phyloP scores from a whole-genome alignment of 1,140 invertebrate genomes.

The Heterodera carotae region DNA sequence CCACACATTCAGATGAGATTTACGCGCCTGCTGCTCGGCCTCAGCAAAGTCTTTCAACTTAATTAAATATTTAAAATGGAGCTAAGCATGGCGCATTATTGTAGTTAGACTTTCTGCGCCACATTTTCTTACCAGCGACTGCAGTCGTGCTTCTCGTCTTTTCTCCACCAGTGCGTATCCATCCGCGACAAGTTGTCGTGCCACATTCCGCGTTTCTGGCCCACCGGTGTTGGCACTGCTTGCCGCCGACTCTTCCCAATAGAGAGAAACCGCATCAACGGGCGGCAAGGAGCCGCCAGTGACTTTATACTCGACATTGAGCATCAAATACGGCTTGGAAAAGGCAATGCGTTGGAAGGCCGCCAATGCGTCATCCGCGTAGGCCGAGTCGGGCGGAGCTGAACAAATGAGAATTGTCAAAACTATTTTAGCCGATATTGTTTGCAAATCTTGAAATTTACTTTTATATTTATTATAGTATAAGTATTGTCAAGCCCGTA shows the following conservation, averaged over 20 bases:
- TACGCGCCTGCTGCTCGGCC: slow-evolving; percentile 56
- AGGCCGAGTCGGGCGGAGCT: slow-evolving; percentile 77
- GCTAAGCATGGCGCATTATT: background rate
- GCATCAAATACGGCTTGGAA: slow-evolving; percentile 69
- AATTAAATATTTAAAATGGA: slow-evolving; percentile 14
- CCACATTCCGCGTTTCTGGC: slow-evolving; percentile 77
- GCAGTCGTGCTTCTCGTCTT: slow-evolving; percentile 78
- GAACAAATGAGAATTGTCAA: slow-evolving; percentile 66
- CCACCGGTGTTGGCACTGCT: slow-evolving; percentile 56
- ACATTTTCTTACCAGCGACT: slow-evolving; percentile 73
- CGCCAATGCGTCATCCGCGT: slow-evolving; percentile 45
- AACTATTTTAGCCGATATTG: background rate
- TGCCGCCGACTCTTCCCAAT: slow-evolving; percentile 66
- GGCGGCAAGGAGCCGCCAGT: slow-evolving; percentile 66
- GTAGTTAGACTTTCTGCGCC: background rate
- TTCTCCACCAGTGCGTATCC: slow-evolving; percentile 82
- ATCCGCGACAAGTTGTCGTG: slow-evolving; percentile 80
- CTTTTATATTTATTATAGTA: too few species aligned
- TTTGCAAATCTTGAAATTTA: too few species aligned
- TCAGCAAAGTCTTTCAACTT: slow-evolving; percentile 57
- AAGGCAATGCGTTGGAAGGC: slow-evolving; percentile 78
- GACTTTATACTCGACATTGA: slow-evolving; percentile 70
- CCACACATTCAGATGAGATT: slow-evolving; percentile 61
- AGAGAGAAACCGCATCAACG: slow-evolving; percentile 74
- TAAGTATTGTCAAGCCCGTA: too few species aligned